These are phyloP conservation scores for Torymus texanus DNA, from an alignment of 2,888 invertebrate genomes.

Conservation along the genomic window DNA sequence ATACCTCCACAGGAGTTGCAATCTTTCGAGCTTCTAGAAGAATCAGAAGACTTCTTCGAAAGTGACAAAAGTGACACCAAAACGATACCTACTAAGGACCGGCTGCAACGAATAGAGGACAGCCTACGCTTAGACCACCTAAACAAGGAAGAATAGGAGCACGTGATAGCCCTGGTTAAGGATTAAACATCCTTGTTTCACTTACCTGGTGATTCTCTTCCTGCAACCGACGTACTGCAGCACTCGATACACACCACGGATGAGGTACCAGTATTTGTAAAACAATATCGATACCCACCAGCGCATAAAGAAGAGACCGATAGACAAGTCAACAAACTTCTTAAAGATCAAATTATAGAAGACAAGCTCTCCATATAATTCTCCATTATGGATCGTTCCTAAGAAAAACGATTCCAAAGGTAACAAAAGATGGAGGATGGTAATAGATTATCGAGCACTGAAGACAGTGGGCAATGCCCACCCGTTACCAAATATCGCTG, in stretches of 20 bases:
- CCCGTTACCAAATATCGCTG: constrained; percentile 64
- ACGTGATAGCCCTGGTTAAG: background rate
- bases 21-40: too few relatives aligned
- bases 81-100: too few relatives aligned
- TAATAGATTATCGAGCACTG: constrained; percentile 62
- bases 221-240: constrained; percentile 35
- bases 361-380: constrained; percentile 66
- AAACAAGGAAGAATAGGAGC: constrained; percentile 38
- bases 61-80: too few relatives aligned
- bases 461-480: constrained; percentile 62
- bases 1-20: too few relatives aligned
- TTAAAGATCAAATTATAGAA: constrained; percentile 60
- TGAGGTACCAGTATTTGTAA: constrained; percentile 47
- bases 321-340: constrained; percentile 58
- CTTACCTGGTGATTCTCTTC: constrained; percentile 53
- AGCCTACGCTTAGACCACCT: constrained; percentile 18
- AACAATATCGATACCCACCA: constrained; percentile 55
- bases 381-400: constrained; percentile 67
- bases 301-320: constrained; percentile 55
- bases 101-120: too few relatives aligned
- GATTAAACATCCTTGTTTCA: constrained; percentile 52
- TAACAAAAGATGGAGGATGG: constrained; percentile 56
- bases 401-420: constrained; percentile 64
- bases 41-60: too few relatives aligned
- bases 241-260: constrained; percentile 52